Evolutionary conservation across 2,113 vertebrate species (phyloP).

Genomic region (Murina feae): DNA sequence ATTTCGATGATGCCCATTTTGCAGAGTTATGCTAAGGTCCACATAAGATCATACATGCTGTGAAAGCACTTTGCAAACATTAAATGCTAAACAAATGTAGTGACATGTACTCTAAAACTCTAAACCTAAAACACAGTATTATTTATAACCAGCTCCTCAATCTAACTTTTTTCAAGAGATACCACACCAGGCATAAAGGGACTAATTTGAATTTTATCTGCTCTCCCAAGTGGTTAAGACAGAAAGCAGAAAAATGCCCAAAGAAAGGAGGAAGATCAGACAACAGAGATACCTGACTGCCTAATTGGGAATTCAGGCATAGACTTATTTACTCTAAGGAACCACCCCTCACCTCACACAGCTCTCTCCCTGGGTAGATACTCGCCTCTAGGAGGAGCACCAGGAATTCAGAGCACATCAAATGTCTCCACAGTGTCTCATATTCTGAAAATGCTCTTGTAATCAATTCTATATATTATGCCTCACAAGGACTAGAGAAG

Average conservation of each 20-base stretch:
- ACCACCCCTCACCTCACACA: background rate
- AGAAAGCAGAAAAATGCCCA: slow-evolving; percentile 4
- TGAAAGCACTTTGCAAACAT: background rate
- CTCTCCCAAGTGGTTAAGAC: background rate
- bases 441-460: slow-evolving; percentile 33
- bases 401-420: background rate
- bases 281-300: background rate
- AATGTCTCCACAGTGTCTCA: slow-evolving; percentile 6
- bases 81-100: background rate
- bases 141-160: background rate
- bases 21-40: background rate
- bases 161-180: background rate
- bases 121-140: background rate
- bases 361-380: background rate
- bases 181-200: background rate
- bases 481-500: background rate
- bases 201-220: background rate
- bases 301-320: background rate
- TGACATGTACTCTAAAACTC: background rate
- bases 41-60: background rate
- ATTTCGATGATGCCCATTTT: background rate
- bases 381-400: background rate
- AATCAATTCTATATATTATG: slow-evolving; percentile 20
- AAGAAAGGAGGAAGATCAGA: background rate
- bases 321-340: background rate